Percentiles rank a stretch among this genome's conserved stretches.
phyloP scores from a whole-genome alignment of 2,113 vertebrate species.

The Corvus moneduloides region DNA sequence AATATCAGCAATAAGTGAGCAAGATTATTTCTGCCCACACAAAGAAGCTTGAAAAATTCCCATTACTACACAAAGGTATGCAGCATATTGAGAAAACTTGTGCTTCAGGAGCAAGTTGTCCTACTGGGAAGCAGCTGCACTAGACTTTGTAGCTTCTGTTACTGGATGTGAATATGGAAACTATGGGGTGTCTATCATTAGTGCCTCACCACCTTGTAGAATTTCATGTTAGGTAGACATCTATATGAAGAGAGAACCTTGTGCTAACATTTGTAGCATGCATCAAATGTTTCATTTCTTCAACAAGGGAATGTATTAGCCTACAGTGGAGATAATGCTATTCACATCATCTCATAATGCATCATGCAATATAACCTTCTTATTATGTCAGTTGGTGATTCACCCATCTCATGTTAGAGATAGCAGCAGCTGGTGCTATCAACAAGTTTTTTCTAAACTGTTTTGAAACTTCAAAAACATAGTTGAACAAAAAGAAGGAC shows the following conservation, averaged over 20 bases:
- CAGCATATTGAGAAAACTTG: neutral
- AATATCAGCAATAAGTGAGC: neutral
- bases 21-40: neutral
- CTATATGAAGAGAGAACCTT: neutral
- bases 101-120: neutral
- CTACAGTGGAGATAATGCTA: neutral
- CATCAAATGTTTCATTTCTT: neutral
- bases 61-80: neutral
- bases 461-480: neutral
- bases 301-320: neutral
- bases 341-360: neutral
- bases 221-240: fast-evolving
- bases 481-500: neutral
- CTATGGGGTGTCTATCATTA: neutral
- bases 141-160: neutral
- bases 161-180: neutral
- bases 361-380: neutral
- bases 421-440: neutral
- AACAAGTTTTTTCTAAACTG: neutral
- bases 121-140: neutral
- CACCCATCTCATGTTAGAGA: neutral
- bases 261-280: neutral
- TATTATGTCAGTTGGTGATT: neutral
- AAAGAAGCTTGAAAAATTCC: neutral
- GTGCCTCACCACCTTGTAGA: neutral